Percentiles rank a stretch among this genome's conserved stretches.
These are phyloP conservation scores for Drosophila hawaiiensis DNA, from an alignment of 2,888 invertebrate genomes.

Conservation along the genomic window DNA sequence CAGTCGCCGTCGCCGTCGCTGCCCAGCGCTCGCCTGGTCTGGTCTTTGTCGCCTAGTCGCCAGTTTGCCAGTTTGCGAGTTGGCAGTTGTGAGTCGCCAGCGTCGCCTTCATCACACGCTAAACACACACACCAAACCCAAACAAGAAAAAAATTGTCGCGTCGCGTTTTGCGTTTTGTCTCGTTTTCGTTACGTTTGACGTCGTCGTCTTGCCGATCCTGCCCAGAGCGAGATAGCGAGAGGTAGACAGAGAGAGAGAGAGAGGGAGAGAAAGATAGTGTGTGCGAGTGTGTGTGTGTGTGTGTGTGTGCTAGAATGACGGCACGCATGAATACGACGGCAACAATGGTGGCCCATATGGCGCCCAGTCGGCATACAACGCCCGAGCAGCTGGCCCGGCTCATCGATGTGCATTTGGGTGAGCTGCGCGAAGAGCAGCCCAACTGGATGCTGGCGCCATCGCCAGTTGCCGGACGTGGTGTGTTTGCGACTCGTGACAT, in stretches of 20 bases:
- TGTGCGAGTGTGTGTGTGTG: neutral
- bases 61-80: slow-evolving; percentile 27
- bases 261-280: neutral
- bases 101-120: slow-evolving; percentile 66
- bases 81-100: slow-evolving; percentile 32
- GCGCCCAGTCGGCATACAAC: slow-evolving; percentile 70
- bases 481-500: slow-evolving; percentile 90
- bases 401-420: slow-evolving; percentile 82
- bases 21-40: slow-evolving; percentile 42
- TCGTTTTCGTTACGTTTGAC: slow-evolving; percentile 21
- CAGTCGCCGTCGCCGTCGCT: slow-evolving; percentile 27
- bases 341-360: slow-evolving; percentile 73
- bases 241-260: neutral
- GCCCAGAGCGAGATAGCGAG: slow-evolving; percentile 8
- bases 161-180: slow-evolving; percentile 55
- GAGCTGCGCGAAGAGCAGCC: slow-evolving; percentile 80
- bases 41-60: slow-evolving; percentile 51
- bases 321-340: slow-evolving; percentile 57
- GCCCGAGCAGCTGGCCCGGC: slow-evolving; percentile 80
- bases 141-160: slow-evolving; percentile 41
- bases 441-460: slow-evolving; percentile 88
- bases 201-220: slow-evolving; percentile 24
- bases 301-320: slow-evolving; percentile 10
- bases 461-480: slow-evolving; percentile 89
- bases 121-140: slow-evolving; percentile 10